These are phyloP conservation scores for Australoheros facetus DNA, from an alignment of 2,797 vertebrate species.

Conservation along the genomic window DNA sequence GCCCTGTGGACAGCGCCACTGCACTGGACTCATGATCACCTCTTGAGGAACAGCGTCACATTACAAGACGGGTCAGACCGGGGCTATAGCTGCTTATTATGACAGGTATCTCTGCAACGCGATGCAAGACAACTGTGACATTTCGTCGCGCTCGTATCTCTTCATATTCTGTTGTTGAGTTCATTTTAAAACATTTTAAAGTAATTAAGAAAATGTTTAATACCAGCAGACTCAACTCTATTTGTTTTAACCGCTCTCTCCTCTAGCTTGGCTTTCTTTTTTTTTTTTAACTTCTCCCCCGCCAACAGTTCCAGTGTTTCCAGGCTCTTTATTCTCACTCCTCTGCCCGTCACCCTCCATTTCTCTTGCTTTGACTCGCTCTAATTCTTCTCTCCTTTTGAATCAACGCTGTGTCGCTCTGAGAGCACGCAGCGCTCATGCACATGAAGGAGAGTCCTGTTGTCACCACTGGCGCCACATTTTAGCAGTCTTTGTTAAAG, in stretches of 20 bases:
- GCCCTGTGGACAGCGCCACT: not conserved
- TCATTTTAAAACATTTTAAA: not conserved
- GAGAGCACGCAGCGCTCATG: not conserved
- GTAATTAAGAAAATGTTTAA: not conserved
- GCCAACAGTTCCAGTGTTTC: constrained; percentile 20
- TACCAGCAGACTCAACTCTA: not conserved
- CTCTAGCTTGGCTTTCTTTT: not conserved
- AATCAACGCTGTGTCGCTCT: constrained; percentile 24
- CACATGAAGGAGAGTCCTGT: not conserved
- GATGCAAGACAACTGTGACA: not conserved
- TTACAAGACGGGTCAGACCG: not conserved
- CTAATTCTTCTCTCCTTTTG: constrained; percentile 24
- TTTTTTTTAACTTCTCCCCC: not conserved
- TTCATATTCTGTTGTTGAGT: not conserved
- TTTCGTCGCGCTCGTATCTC: not conserved
- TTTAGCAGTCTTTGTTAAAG: constrained; percentile 13
- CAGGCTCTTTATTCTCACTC: constrained; percentile 1
- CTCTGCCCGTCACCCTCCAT: constrained; percentile 1
- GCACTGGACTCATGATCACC: not conserved
- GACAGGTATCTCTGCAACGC: not conserved
- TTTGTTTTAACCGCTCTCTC: not conserved
- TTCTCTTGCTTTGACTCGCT: constrained; percentile 36
- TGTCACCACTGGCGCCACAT: constrained; percentile 15
- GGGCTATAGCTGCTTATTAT: not conserved
- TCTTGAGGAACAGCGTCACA: not conserved